Conservation (phyloP, 2,113 vertebrate genomes). For the Melanerpes aurifrons region DNA sequence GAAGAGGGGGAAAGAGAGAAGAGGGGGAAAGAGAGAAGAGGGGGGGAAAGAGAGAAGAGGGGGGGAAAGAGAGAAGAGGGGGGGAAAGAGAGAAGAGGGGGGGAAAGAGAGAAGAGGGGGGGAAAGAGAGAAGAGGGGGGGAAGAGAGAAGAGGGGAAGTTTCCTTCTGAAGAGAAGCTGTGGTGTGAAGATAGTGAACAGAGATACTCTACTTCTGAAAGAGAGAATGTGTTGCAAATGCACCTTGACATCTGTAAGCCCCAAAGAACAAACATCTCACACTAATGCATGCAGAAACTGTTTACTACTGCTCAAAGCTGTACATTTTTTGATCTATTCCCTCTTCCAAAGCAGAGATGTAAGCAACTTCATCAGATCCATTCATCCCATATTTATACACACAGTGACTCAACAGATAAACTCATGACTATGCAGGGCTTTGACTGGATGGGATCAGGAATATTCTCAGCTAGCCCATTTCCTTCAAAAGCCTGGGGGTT, state of each 20-base stretch:
- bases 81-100: too few relatives aligned
- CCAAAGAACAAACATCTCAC: constrained; percentile 3
- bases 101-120: too few relatives aligned
- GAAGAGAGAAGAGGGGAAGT: not conserved
- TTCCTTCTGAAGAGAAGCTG: not conserved
- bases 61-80: too few relatives aligned
- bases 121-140: too few relatives aligned
- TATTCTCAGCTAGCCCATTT: not conserved
- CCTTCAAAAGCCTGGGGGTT: not conserved
- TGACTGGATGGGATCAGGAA: not conserved
- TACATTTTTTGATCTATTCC: constrained; percentile 25
- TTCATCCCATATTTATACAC: constrained; percentile 38
- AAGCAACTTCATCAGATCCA: not conserved
- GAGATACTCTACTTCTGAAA: not conserved
- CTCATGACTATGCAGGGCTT: not conserved
- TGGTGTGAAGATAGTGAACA: not conserved
- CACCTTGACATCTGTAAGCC: constrained; percentile 25
- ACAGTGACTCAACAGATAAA: not conserved
- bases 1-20: too few relatives aligned
- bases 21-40: too few relatives aligned
- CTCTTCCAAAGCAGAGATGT: not conserved
- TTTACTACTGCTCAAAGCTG: constrained; percentile 19
- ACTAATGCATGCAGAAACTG: not conserved
- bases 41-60: too few relatives aligned
- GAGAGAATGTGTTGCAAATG: not conserved